Evolutionary conservation across 2,113 vertebrate species (phyloP), one percentile per base, ranked within the genome.

Genomic region (Engraulis encrasicolus): DNA sequence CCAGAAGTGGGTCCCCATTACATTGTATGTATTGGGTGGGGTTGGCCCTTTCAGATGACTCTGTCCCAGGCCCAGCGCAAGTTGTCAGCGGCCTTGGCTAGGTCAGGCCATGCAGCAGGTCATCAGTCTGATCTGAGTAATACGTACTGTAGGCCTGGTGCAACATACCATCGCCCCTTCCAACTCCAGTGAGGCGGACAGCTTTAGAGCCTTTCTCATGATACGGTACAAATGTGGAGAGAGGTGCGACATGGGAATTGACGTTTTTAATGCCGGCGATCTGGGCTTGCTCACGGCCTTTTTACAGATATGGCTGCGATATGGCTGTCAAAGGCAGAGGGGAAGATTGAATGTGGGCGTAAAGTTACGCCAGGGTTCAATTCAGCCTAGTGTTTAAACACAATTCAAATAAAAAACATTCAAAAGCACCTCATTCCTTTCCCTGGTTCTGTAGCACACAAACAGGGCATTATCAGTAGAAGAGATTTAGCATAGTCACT

Each of bases 231-330:
- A 31, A 23, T 61, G n/a, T 20, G 20, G 52, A 61, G n/a, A 45
- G 23, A 12, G 6, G 58, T 66, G n/a, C 23, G 58, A 27, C 58
- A 71, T 58, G 23, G 78, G 81, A 85, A 31, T 49, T 6, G 71
- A 85, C 82, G 81, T 50, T 66, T n/a, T n/a, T 19, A 86, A 52
- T 34, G n/a, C 50, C 37, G 71, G 20, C 36, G 50, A 48, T 83
- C 79, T 38, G n/a, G 61, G 17, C 36, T 6, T 45, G 19, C 45
- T 52, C 71, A 58, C n/a, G n/a, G 54, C 45, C 18, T 81, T 6
- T 45, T 19, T 34, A 15, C n/a, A 36, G 36, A n/a, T 49, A n/a
- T n/a, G n/a, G n/a, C n/a, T 50, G 50, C 31, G 48, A 49, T 71
- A 34, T 3, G 23, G 58, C 58, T 6, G 18, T 6, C 23, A 6